Base-by-base conservation (phyloP, 1,140 invertebrate genomes). In the Argopecten irradians region DNA sequence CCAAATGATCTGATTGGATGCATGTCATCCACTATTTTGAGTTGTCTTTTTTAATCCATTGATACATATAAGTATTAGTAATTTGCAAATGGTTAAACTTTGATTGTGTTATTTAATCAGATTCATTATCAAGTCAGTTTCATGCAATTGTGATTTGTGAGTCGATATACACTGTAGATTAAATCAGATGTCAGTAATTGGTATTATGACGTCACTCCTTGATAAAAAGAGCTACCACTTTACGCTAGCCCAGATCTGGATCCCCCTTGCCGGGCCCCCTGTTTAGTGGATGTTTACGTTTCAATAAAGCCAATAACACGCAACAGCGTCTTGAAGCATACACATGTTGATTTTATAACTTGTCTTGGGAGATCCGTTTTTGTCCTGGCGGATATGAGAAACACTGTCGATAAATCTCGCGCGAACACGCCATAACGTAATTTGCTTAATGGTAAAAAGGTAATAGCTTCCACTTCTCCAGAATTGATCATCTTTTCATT, bases 281-380 rank as follows among this genome's bases (percentile, higher is more conserved):
- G n/a, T 36, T 35, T 36, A 84, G 83, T 36, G 36, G 19, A 35
- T 84, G 34, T 84, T 84, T 36, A 36, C 34, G 34, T 35, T 36
- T 84, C 34, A 84, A 36, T 36, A 84, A 84, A 84, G 34, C 83
- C 34, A 35, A 84, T 36, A 39, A 84, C 83, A 84, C 83, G 83
- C 83, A 84, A 84, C 83, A 84, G 83, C 83, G 36, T 84, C 83
- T 84, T 84, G 36, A 39, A 84, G 34, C 36, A 36, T 84, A 36
- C 34, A 39, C 83, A 84, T 84, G 83, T 84, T 84, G 83, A 84
- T 84, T 84, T 84, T 84, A 84, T 36, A 36, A 84, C 83, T 84
- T 84, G 83, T 84, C 83, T 84, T 35, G 34, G 83, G 14, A 84
- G 34, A 36, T 84, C 83, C 83, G 83, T 35, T 84, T 84, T 36